Evolutionary conservation across 2,888 invertebrate genomes (phyloP), one percentile per base, ranked within the genome.

Genomic region (Allacma fusca): DNA sequence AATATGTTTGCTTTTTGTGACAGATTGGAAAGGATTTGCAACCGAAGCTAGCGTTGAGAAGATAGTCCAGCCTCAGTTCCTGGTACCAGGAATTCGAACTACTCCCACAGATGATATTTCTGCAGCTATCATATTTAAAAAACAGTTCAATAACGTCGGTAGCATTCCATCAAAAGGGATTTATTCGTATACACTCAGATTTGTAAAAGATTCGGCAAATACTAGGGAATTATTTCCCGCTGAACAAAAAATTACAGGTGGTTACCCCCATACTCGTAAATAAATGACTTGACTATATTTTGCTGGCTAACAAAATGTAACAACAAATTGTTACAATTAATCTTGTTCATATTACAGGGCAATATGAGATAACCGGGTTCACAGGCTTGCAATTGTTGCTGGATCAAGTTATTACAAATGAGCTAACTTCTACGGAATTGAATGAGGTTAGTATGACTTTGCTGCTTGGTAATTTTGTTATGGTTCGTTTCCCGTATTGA

Each of bases 371-470:
- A 50, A 9, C 77, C 19, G 82, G 83, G 26, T 85, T 85, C 76
- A 28, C 68, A 21, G 82, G 80, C 1, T 69, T 85, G 4, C 85
- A 85, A 78, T 23, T 81, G 0, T 23, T 57, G 21, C 24, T 85
- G 50, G 84, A 85, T 50, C 79, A 81, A 69, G 75, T 78, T 19
- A 68, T 84, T 23, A 78, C 83, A 50, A 50, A 50, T 5, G 19
- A 12, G 2, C 16, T 50, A 16, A 50, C 19, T 16, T 50, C n/a
- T 50, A 5, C 5, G 9, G 9, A 50, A 1, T 1, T 50, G 5
- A 50, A 16, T 40, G 40, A 40, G 13, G 40, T 40, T 9, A 5
- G 13, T 13, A 40, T 40, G 13, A 40, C 5, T 9, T 13, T 40
- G 13, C n/a, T n/a, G 40, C 40, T 9, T 40, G 40, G 40, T 9